phyloP scores from a whole-genome alignment of 2,888 invertebrate genomes.

The Polylopha cassiicola region DNA sequence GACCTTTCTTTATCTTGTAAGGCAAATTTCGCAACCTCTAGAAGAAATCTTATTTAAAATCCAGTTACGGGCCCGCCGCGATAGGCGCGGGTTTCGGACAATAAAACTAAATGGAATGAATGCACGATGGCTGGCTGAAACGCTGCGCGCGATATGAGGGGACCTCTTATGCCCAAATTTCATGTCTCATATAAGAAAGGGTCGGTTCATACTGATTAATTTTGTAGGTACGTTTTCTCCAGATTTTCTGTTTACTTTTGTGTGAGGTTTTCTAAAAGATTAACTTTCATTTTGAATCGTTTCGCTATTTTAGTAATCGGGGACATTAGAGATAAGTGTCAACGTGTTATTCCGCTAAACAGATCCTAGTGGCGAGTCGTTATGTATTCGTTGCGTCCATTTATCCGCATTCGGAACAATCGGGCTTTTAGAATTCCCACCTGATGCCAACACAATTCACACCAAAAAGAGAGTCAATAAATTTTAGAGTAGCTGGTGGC shows the following conservation, averaged over 20 bases:
- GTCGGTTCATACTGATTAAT: constrained; percentile 53
- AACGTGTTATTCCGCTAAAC: constrained; percentile 29
- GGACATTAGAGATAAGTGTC: neutral
- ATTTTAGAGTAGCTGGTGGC: constrained; percentile 65
- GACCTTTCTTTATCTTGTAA: constrained; percentile 75
- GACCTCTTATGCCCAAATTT: constrained; percentile 51
- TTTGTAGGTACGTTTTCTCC: constrained; percentile 40
- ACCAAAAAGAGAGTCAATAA: constrained; percentile 66
- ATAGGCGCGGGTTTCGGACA: constrained; percentile 74
- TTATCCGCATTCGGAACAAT: constrained; percentile 40
- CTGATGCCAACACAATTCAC: constrained; percentile 48
- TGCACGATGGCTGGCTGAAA: constrained; percentile 69
- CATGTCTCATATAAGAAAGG: constrained; percentile 54
- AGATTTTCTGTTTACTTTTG: constrained; percentile 40
- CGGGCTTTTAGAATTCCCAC: constrained; percentile 49
- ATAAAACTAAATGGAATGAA: constrained; percentile 78
- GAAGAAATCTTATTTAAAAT: constrained; percentile 75
- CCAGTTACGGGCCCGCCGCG: constrained; percentile 68
- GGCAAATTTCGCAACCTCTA: constrained; percentile 68
- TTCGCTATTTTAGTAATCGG: constrained; percentile 6
- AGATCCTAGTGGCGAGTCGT: constrained; percentile 29
- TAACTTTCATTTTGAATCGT: too few relatives aligned
- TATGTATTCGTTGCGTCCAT: constrained; percentile 47
- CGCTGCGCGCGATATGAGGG: constrained; percentile 62
- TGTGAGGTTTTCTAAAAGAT: too few relatives aligned